Base-by-base conservation (phyloP, 2,888 invertebrate species). In the Mythimna vitellina region DNA sequence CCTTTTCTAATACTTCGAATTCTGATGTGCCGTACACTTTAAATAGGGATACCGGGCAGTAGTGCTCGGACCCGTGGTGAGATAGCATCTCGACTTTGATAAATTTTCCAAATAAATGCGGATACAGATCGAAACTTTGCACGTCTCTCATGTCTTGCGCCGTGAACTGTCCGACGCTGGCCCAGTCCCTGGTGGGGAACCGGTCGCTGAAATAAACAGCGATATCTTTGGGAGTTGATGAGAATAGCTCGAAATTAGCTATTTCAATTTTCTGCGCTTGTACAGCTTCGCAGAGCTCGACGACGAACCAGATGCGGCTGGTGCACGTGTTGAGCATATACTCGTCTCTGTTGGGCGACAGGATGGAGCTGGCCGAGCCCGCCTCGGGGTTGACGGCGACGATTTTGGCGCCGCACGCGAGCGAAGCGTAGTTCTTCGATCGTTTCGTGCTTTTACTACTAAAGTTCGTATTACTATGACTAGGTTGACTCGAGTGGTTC, bases 291-390 rank as follows among this genome's bases (percentile, higher is more conserved):
- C 99, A 99, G 3, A 99, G 97, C 94, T 99, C 99, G 4, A 99
- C 98, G 42, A 99, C 98, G 93, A 99, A 99, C 99, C 99, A 99
- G 80, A 98, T 98, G 73, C 98, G 97, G 87, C 98, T 98, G 84
- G 98, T 98, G 93, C 99, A 99, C 0, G 99, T 98, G 92, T 99
- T 99, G 75, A 99, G 97, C 98, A 99, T 99, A 93, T 99, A 99
- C 91, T 99, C 99, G 94, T 99, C 99, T 82, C 98, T 97, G 73
- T 98, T 98, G 6, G 98, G 97, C 64, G 98, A 98, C 65, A 99
- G 96, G 62, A 99, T 98, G 62, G 98, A 98, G 92, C 98, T 97
- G 70, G 98, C 97, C 90, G 99, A 98, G 78, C 98, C 97, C 0
- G 99, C 98, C 95, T 99, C 99, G 0, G 98, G 97, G 95, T 99